These are phyloP conservation scores for Eulemur mongoz DNA, from an alignment of 2,797 vertebrate species.

Conservation along the genomic window DNA sequence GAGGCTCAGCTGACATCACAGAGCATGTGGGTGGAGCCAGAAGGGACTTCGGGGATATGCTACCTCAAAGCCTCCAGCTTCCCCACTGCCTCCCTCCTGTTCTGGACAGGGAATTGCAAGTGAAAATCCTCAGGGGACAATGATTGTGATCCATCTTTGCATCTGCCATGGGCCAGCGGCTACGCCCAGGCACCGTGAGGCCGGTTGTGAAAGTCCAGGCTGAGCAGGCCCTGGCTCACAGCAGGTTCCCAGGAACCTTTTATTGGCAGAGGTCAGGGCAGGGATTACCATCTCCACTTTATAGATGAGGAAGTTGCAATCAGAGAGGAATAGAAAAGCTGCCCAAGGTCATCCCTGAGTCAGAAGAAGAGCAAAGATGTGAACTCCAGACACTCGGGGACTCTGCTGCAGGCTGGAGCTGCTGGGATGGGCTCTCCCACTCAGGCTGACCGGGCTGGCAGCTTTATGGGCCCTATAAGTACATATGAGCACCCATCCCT, in stretches of 20 bases:
- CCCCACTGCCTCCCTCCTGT: not conserved
- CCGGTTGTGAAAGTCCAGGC: conserved; percentile 3
- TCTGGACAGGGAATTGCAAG: not conserved
- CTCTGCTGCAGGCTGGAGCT: not conserved
- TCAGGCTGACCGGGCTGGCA: not conserved
- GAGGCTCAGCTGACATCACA: not conserved
- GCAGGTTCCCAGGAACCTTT: conserved; percentile 10
- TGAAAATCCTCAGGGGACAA: not conserved
- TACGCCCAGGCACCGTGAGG: not conserved
- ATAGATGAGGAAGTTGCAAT: conserved; percentile 64
- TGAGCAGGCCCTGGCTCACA: not conserved
- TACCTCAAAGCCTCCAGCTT: not conserved
- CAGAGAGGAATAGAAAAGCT: not conserved
- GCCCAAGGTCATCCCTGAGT: conserved; percentile 57
- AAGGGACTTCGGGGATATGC: not conserved
- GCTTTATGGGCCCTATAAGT: conserved; percentile 28
- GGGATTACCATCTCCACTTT: not conserved
- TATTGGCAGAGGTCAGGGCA: conserved; percentile 31
- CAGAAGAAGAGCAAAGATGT: conserved; percentile 36
- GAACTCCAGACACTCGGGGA: not conserved
- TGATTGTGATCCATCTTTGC: not conserved
- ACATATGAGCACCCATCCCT: not conserved
- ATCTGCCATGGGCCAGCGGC: accelerated
- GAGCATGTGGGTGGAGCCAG: not conserved
- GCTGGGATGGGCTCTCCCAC: not conserved